phyloP scores from a whole-genome alignment of 2,797 vertebrate genomes.

The Dipus sagitta region DNA sequence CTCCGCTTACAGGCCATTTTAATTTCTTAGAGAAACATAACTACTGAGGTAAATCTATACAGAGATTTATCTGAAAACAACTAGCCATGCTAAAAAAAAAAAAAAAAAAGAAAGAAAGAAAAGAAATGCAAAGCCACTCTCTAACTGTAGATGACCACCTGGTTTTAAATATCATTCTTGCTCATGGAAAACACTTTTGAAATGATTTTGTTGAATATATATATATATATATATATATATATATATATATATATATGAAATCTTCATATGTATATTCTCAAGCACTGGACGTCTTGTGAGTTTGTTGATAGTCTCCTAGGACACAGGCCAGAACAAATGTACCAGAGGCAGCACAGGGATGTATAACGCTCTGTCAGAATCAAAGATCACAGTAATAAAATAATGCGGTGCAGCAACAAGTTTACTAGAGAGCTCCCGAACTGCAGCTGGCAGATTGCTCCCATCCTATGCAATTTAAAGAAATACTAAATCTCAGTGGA shows the following conservation, averaged over 20 bases:
- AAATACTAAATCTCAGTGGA: slow-evolving; percentile 69
- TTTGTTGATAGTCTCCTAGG: slow-evolving; percentile 35
- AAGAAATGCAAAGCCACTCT: slow-evolving; percentile 49
- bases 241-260: too few species aligned
- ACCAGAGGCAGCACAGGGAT: background rate
- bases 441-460: slow-evolving; percentile 68
- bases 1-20: slow-evolving; percentile 56
- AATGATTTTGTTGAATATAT: background rate
- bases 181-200: slow-evolving; percentile 45
- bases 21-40: slow-evolving; percentile 65
- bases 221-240: too few species aligned
- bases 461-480: slow-evolving; percentile 63
- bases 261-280: background rate
- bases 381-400: slow-evolving; percentile 70
- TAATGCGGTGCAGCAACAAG: slow-evolving; percentile 89
- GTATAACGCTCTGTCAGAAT: slow-evolving; percentile 51
- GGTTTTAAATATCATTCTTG: slow-evolving; percentile 49
- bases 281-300: background rate
- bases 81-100: background rate
- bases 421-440: slow-evolving; percentile 83
- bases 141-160: background rate
- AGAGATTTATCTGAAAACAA: slow-evolving; percentile 64
- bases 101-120: background rate
- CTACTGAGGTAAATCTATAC: slow-evolving; percentile 33
- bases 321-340: slow-evolving; percentile 15